phyloP scores from a whole-genome alignment of 2,113 vertebrate genomes.

The Austrofundulus limnaeus region DNA sequence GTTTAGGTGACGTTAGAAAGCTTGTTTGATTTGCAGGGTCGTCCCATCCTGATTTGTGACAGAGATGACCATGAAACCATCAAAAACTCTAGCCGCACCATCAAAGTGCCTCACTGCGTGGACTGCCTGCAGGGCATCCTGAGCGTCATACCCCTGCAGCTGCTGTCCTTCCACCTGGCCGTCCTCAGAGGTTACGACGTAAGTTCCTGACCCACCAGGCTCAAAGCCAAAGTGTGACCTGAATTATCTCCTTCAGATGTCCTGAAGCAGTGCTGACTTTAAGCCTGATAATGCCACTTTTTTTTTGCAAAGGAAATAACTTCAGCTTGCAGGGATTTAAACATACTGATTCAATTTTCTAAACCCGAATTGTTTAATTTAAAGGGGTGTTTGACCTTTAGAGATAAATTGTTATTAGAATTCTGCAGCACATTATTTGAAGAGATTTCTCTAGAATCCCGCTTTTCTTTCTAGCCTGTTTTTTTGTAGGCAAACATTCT shows the following conservation, averaged over 20 bases:
- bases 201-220: constrained; percentile 69
- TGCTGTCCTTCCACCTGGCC: constrained; percentile 96
- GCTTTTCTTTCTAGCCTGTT: not conserved
- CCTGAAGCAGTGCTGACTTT: too few relatives aligned
- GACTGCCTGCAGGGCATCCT: constrained; percentile 97
- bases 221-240: not conserved
- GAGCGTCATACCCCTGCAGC: constrained; percentile 94
- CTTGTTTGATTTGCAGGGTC: constrained; percentile 79
- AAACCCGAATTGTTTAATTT: too few relatives aligned
- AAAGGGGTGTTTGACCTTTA: too few relatives aligned
- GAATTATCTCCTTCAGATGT: not conserved
- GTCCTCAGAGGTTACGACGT: constrained; percentile 94
- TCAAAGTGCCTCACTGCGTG: constrained; percentile 94
- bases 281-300: too few relatives aligned
- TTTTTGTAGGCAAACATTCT: constrained; percentile 3
- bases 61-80: constrained; percentile 94
- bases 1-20: not conserved
- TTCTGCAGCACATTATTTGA: not conserved
- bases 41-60: constrained; percentile 95
- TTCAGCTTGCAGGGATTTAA: not conserved
- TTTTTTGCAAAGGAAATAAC: not conserved
- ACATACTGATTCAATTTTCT: not conserved
- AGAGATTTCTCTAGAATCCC: not conserved
- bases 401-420: not conserved
- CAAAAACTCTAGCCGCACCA: constrained; percentile 89